phyloP scores from a whole-genome alignment of 2,888 invertebrate genomes.

The Apamea monoglypha region DNA sequence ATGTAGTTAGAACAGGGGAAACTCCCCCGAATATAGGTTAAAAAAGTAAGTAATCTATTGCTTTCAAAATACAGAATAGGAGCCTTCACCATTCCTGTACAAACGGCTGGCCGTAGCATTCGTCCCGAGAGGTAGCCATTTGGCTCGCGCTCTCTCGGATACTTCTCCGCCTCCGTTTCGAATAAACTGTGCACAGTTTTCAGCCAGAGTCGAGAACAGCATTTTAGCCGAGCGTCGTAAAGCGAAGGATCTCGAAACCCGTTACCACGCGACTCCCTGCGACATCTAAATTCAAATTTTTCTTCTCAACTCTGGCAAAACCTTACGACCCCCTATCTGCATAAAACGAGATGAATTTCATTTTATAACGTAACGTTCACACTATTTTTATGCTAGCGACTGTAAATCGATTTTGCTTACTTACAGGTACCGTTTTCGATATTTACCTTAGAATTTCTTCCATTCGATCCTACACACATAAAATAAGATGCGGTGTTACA shows the following conservation, averaged over 20 bases:
- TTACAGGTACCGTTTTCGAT: conserved; percentile 59
- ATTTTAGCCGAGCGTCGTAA: conserved; percentile 88
- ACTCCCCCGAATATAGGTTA: neutral
- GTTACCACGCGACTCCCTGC: conserved; percentile 81
- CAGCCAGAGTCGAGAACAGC: conserved; percentile 84
- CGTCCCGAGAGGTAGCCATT: conserved; percentile 86
- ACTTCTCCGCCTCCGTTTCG: conserved; percentile 84
- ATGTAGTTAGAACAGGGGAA: neutral
- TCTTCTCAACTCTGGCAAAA: conserved; percentile 77
- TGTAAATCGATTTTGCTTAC: conserved; percentile 71
- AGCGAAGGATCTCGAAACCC: conserved; percentile 81
- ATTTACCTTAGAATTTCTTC: conserved; percentile 30
- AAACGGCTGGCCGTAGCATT: conserved; percentile 86
- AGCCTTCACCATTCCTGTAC: conserved; percentile 78
- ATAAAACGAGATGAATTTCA: conserved; percentile 85
- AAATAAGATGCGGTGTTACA: conserved; percentile 54
- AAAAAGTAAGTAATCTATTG: conserved; percentile 30
- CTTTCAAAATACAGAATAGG: conserved; percentile 75
- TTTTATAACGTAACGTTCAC: conserved; percentile 80
- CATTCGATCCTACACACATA: conserved; percentile 41
- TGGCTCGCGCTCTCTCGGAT: conserved; percentile 82
- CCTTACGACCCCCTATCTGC: conserved; percentile 82
- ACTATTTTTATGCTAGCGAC: conserved; percentile 74
- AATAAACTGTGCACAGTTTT: conserved; percentile 86
- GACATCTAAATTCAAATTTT: conserved; percentile 89